Conservation (phyloP, 2,888 invertebrate genomes). For the Argynnis bischoffii region DNA sequence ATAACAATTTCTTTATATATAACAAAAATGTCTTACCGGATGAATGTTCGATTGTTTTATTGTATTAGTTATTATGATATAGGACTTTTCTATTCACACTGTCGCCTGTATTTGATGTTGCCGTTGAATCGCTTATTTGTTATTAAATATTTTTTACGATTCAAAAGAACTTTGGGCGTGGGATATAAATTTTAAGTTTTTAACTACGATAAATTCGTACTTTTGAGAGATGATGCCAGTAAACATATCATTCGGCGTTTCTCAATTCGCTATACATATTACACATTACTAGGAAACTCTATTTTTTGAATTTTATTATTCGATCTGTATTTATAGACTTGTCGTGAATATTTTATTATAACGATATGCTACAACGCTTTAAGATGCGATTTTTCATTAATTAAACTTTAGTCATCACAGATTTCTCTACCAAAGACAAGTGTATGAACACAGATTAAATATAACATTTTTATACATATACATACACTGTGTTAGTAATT, state of each 20-base stretch:
- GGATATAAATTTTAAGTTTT: slow-evolving; percentile 35
- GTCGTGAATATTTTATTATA: slow-evolving; percentile 16
- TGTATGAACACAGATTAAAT: slow-evolving; percentile 44
- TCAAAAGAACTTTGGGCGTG: slow-evolving; percentile 43
- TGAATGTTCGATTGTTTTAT: no score
- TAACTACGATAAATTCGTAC: slow-evolving; percentile 77
- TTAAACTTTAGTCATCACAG: slow-evolving; percentile 15
- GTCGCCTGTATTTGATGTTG: slow-evolving; percentile 10
- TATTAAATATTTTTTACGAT: slow-evolving; percentile 28
- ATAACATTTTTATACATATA: slow-evolving; percentile 28
- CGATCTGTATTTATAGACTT: slow-evolving; percentile 44
- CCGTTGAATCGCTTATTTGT: slow-evolving; percentile 22
- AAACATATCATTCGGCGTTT: slow-evolving; percentile 80
- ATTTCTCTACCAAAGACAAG: slow-evolving; percentile 36
- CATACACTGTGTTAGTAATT: slow-evolving; percentile 42
- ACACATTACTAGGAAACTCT: slow-evolving; percentile 43
- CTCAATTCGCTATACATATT: slow-evolving; percentile 60
- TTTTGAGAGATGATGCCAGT: slow-evolving; percentile 76
- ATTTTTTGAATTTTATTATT: slow-evolving; percentile 34
- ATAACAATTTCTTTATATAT: background rate
- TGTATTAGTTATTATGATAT: no score
- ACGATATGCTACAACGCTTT: slow-evolving; percentile 20
- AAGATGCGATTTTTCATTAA: slow-evolving; percentile 12
- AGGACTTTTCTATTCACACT: background rate
- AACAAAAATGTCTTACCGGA: no score